A percentile compares a stretch with the other conserved stretches of the same genome.
Evolutionary conservation across 2,797 vertebrate genomes (phyloP).

Genomic region (Acanthornis magna): DNA sequence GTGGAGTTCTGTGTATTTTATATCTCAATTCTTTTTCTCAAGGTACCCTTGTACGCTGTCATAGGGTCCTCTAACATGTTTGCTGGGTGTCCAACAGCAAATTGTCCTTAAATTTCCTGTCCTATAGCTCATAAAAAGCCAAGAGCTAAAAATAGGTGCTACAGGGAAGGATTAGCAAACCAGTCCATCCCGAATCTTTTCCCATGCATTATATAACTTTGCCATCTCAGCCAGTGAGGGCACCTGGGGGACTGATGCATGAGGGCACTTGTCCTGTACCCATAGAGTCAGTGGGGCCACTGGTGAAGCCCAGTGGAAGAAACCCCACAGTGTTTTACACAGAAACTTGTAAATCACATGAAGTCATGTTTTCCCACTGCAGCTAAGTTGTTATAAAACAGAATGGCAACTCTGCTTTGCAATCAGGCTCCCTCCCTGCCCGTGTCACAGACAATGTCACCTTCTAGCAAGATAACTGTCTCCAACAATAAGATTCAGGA

Average conservation of each 20-base stretch:
- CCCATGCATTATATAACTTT: background rate
- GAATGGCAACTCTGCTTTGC: background rate
- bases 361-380: background rate
- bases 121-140: background rate
- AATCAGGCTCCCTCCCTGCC: background rate
- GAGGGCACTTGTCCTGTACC: background rate
- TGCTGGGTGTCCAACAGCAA: background rate
- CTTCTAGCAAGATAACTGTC: conserved; percentile 8
- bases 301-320: background rate
- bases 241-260: no score
- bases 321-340: background rate
- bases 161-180: background rate
- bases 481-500: background rate
- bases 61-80: background rate
- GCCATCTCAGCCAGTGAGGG: background rate
- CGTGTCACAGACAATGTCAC: background rate
- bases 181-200: background rate
- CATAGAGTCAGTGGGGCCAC: fast-evolving
- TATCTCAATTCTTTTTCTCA: background rate
- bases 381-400: background rate
- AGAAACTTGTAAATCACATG: background rate
- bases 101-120: background rate
- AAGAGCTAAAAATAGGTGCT: background rate
- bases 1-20: background rate
- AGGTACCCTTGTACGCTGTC: fast-evolving